Conservation (phyloP, 2,113 vertebrate genomes). For the Peromyscus californicus region DNA sequence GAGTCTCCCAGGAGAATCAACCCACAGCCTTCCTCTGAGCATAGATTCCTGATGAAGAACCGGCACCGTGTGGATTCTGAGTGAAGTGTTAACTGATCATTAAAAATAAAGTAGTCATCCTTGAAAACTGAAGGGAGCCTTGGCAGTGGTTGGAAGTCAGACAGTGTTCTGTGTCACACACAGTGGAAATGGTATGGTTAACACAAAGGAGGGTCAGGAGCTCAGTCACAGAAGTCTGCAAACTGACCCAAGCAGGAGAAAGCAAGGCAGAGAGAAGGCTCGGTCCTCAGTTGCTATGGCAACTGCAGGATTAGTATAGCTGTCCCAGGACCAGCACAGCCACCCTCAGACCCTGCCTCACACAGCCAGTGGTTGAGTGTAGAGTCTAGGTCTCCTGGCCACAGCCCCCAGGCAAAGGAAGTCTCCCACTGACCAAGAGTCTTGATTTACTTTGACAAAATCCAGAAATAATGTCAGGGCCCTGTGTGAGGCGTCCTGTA, state of each 20-base stretch:
- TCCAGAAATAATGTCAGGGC: neutral
- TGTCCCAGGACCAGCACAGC: neutral
- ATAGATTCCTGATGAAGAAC: neutral
- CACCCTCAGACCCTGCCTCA: neutral
- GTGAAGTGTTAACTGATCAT: neutral
- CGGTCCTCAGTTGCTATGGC: neutral
- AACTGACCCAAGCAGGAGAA: neutral
- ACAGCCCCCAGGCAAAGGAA: neutral
- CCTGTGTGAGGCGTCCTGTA: neutral
- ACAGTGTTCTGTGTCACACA: neutral
- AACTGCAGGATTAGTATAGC: too few relatives aligned
- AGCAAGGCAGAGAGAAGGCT: fast-evolving
- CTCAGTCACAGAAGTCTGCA: neutral
- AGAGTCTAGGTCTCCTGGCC: neutral
- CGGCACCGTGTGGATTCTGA: neutral
- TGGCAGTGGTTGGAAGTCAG: too few relatives aligned
- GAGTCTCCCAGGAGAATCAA: neutral
- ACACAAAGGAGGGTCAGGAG: neutral
- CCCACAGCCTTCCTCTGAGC: neutral
- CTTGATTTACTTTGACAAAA: neutral
- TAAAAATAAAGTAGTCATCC: neutral
- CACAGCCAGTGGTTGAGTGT: neutral
- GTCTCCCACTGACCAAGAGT: neutral
- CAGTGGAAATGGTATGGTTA: neutral
- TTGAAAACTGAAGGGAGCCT: neutral